Percentiles rank a stretch among this genome's conserved stretches.
phyloP scores from a whole-genome alignment of 2,888 invertebrate species.

The Melanostoma mellinum region DNA sequence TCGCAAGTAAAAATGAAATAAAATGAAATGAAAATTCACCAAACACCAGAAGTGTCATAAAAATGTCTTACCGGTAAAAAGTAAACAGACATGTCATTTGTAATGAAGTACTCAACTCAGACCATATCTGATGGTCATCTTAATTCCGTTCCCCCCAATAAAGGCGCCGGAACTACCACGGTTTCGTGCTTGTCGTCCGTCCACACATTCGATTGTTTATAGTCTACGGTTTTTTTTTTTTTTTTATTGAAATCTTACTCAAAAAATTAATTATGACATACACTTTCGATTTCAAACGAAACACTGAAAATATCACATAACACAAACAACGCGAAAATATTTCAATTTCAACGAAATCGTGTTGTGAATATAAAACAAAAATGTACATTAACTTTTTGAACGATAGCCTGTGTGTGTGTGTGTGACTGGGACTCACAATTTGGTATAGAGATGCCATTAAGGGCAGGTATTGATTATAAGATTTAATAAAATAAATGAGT shows the following conservation, averaged over 20 bases:
- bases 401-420: no score
- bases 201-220: neutral
- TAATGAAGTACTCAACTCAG: conserved; percentile 21
- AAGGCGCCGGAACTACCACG: neutral
- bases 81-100: conserved; percentile 48
- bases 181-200: neutral
- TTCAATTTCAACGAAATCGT: conserved; percentile 62
- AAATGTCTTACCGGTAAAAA: conserved; percentile 43
- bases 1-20: conserved; percentile 14
- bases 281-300: conserved; percentile 55
- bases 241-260: conserved; percentile 31
- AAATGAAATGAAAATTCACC: conserved; percentile 8
- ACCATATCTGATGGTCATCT: conserved; percentile 20
- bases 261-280: conserved; percentile 66
- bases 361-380: conserved; percentile 37
- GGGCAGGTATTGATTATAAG: conserved; percentile 38
- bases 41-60: conserved; percentile 25
- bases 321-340: conserved; percentile 66
- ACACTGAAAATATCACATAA: conserved; percentile 58
- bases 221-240: conserved; percentile 13
- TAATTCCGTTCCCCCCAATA: conserved; percentile 14
- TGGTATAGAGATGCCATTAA: no score
- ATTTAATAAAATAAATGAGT: conserved; percentile 52
- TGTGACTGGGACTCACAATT: no score
- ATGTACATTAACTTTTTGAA: neutral